Conservation (phyloP, 2,113 vertebrate species). For the Vidua chalybeata region DNA sequence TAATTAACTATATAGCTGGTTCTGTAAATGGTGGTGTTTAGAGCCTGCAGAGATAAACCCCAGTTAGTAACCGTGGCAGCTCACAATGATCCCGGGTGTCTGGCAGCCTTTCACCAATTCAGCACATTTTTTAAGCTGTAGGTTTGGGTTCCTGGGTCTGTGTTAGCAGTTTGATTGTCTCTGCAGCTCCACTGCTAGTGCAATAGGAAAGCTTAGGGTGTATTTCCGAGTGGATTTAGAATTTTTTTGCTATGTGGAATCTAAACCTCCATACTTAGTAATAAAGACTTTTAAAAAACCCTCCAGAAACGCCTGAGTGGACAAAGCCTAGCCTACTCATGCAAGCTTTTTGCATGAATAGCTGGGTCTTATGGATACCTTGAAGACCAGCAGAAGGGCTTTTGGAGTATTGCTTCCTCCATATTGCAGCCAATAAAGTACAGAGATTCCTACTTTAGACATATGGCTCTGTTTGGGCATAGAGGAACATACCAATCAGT, state of each 20-base stretch:
- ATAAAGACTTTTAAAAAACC: background rate
- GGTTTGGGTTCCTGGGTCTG: conserved; percentile 23
- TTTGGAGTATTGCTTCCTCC: background rate
- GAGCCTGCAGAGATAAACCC: background rate
- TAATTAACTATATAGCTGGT: background rate
- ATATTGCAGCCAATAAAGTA: background rate
- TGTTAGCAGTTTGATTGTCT: conserved; percentile 58
- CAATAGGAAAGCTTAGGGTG: conserved; percentile 16
- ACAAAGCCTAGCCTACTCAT: background rate
- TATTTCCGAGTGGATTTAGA: background rate
- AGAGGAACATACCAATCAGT: background rate
- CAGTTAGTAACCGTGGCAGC: background rate
- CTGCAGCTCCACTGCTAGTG: background rate
- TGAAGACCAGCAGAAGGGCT: background rate
- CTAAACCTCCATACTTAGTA: background rate
- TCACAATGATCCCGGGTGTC: background rate
- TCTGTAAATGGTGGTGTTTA: background rate
- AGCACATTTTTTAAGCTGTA: conserved; percentile 28
- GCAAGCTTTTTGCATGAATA: background rate
- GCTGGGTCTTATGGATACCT: background rate
- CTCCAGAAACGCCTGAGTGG: background rate
- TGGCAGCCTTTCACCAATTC: conserved; percentile 34
- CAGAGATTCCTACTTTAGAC: background rate
- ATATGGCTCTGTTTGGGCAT: background rate
- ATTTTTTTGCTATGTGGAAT: background rate